These are phyloP conservation scores for Chloromyia formosa DNA, from an alignment of 2,888 invertebrate genomes.

Conservation along the genomic window DNA sequence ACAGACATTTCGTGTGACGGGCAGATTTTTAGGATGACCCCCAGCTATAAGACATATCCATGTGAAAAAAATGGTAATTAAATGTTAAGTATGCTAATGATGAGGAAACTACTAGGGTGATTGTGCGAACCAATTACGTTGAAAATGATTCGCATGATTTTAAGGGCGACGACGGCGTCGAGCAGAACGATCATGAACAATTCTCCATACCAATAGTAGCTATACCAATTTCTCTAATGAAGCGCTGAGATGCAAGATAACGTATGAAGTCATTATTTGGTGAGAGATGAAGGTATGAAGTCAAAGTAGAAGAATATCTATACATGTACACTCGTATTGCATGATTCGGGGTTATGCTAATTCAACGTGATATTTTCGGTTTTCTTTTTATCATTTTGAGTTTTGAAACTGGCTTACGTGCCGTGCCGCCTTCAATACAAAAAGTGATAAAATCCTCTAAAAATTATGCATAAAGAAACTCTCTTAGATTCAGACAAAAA, in stretches of 20 bases:
- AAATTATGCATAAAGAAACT: background rate
- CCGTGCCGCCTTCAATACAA: background rate
- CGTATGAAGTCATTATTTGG: too few species aligned
- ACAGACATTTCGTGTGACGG: too few species aligned
- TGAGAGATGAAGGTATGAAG: too few species aligned
- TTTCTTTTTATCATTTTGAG: background rate
- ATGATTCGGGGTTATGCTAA: background rate
- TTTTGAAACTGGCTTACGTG: background rate
- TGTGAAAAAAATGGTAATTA: too few species aligned
- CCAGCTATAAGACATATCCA: too few species aligned
- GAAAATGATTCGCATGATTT: constrained; percentile 4
- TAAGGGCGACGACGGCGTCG: constrained; percentile 25
- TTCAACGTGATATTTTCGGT: background rate
- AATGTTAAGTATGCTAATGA: constrained; percentile 30
- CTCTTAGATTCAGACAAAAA: constrained; percentile 3
- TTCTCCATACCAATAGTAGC: constrained; percentile 46
- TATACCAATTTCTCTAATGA: constrained; percentile 46
- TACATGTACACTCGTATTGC: background rate
- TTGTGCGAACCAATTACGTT: background rate
- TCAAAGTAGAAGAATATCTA: too few species aligned
- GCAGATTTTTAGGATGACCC: too few species aligned
- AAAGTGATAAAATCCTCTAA: background rate
- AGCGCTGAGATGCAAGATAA: constrained; percentile 39
- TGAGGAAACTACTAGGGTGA: background rate
- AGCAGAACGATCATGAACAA: constrained; percentile 31